Base-by-base conservation (phyloP, 2,888 invertebrate species). In the Gandaritis pyraliata region DNA sequence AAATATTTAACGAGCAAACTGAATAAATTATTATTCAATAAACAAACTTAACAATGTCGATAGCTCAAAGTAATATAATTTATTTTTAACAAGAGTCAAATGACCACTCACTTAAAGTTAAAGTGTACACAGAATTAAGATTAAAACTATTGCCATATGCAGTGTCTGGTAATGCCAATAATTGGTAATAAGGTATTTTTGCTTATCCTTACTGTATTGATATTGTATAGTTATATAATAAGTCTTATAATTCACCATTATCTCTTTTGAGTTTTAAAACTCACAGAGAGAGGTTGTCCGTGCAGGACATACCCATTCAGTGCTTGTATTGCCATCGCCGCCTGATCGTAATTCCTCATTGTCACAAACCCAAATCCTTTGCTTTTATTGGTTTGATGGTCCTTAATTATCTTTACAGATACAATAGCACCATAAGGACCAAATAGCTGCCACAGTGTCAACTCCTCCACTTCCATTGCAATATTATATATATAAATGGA, bases 391-490 rank as follows among this genome's bases (percentile, higher is more conserved):
- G 93, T 91, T 75, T 91, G 88, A 80, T 92, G 92, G 75, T 93
- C 93, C 80, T 89, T 93, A 74, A 93, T 93, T 78, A 93, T 93
- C 81, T 92, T 93, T 83, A 93, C 93, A 68, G 92, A 92, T 70
- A 92, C 90, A 84, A 93, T 93, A 89, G 93, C 93, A 90, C 93
- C 93, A 86, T 92, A 93, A 67, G 93, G 93, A 84, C 93, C 93
- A 74, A 93, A 93, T 65, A 93, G 76, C 76, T 93, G 93, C 93
- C 93, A 93, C 67, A 93, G 77, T 74, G 88, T 91, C 77, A 93
- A 80, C 80, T 93, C 93, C 73, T 93, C 93, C 51, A 93, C 92
- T 72, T 93, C 93, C 13, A 91, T 88, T 69, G 92, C 90, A 75
- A 93, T 85, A 85, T 93, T 92, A 82, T 93, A 93, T 82, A 93